Conservation (phyloP, 1,140 invertebrate genomes). For the Lordiphosa mommai region DNA sequence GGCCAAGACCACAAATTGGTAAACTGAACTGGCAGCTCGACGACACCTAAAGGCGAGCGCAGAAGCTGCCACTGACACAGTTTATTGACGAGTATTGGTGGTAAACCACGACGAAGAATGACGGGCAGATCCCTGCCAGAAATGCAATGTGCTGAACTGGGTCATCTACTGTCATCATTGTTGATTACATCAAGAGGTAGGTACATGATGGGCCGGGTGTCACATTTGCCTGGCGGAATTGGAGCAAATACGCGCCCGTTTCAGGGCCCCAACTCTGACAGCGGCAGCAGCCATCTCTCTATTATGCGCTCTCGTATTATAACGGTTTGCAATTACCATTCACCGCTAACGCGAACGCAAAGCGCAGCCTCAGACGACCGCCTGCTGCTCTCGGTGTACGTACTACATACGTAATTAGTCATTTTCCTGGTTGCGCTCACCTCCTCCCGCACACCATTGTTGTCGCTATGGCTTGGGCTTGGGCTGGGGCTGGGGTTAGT, state of each 20-base stretch:
- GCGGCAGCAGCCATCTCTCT: constrained; percentile 31
- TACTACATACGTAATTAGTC: constrained; percentile 61
- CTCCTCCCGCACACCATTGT: constrained; percentile 36
- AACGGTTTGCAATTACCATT: constrained; percentile 74
- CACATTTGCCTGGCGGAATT: constrained; percentile 64
- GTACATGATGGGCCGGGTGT: constrained; percentile 34
- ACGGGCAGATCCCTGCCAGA: neutral
- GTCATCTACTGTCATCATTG: constrained; percentile 50
- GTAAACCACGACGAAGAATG: neutral
- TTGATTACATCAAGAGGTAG: constrained; percentile 27
- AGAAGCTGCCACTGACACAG: constrained; percentile 38
- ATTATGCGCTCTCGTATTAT: constrained; percentile 72
- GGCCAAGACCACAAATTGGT: constrained; percentile 46
- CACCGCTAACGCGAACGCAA: constrained; percentile 57
- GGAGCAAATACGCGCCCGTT: constrained; percentile 61
- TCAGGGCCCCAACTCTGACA: constrained; percentile 32
- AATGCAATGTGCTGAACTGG: constrained; percentile 34
- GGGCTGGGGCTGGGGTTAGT: constrained; percentile 37
- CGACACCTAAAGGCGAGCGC: constrained; percentile 3
- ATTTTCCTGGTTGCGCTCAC: constrained; percentile 51
- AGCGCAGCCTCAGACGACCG: constrained; percentile 15
- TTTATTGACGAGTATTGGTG: constrained; percentile 13
- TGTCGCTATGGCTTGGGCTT: constrained; percentile 20
- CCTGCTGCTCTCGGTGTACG: constrained; percentile 12
- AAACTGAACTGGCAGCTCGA: constrained; percentile 17